These are phyloP conservation scores for Cataglyphis rosenhaueri DNA, from an alignment of 2,888 invertebrate species.

Conservation along the genomic window DNA sequence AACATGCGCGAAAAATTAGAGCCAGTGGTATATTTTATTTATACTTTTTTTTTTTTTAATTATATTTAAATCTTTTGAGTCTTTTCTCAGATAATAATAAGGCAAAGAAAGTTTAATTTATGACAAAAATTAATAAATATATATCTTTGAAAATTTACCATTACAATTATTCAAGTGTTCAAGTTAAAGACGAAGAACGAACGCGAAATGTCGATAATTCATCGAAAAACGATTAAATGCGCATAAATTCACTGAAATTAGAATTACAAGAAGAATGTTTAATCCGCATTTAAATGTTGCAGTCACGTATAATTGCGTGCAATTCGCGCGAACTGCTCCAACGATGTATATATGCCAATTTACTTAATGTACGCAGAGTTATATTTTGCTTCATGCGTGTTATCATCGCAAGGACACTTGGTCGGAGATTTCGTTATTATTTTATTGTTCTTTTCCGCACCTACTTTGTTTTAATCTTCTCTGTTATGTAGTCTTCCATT, in stretches of 20 bases:
- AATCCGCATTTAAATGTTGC: conserved; percentile 41
- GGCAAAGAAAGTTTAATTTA: not conserved
- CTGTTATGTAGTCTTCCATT: not conserved
- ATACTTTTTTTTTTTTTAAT: not conserved
- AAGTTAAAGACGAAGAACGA: not conserved
- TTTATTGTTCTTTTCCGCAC: not conserved
- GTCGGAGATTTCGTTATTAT: not conserved
- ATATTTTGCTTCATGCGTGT: not conserved
- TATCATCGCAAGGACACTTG: not conserved
- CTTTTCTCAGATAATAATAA: not conserved
- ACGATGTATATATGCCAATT: conserved; percentile 16
- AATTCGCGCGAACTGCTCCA: conserved; percentile 8
- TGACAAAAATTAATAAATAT: not conserved
- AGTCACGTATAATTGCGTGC: conserved; percentile 50
- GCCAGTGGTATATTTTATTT: not conserved
- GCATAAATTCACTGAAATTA: conserved; percentile 14
- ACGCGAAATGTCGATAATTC: not conserved
- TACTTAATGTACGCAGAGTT: conserved; percentile 32
- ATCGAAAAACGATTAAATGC: conserved; percentile 1
- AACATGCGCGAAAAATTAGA: not conserved
- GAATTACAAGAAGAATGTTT: not conserved
- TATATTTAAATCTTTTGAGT: not conserved
- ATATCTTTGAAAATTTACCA: not conserved
- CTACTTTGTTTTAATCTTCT: not conserved
- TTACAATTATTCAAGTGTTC: not conserved